A percentile compares a stretch with the other conserved stretches of the same genome.
phyloP scores from a whole-genome alignment of 30 jellyfish, hydroid and myxozoan species.

The Aurelia sp. region DNA sequence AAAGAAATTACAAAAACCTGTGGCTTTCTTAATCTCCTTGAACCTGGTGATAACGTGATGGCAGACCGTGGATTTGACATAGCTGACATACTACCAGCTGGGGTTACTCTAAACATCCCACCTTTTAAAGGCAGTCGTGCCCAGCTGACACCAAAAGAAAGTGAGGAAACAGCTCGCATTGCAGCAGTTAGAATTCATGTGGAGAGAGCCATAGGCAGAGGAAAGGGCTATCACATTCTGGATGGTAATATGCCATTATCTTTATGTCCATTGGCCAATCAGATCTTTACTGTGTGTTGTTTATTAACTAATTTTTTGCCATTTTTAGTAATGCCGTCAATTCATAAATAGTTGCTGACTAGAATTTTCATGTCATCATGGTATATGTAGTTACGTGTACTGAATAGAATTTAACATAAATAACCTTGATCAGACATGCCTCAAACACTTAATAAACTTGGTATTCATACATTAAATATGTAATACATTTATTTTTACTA shows the following conservation, averaged over 20 bases:
- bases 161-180: conserved; percentile 43
- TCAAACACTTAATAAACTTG: too few relatives aligned
- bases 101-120: conserved; percentile 61
- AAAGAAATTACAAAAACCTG: conserved; percentile 45
- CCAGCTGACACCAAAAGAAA: conserved; percentile 67
- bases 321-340: not conserved
- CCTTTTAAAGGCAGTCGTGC: conserved; percentile 42
- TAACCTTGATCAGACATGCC: too few relatives aligned
- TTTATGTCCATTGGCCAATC: conserved; percentile 32
- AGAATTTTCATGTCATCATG: too few relatives aligned
- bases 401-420: too few relatives aligned
- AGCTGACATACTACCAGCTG: conserved; percentile 44
- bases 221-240: conserved; percentile 48
- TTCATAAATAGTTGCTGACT: too few relatives aligned
- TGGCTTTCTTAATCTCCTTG: conserved; percentile 37
- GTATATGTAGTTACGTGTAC: too few relatives aligned
- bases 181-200: conserved; percentile 57
- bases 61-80: conserved; percentile 76
- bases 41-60: conserved; percentile 59
- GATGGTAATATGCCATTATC: conserved; percentile 46
- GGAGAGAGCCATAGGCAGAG: too few relatives aligned
- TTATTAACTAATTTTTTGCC: conserved; percentile 35
- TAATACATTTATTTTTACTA: too few relatives aligned
- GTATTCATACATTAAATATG: too few relatives aligned
- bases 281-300: conserved; percentile 42